Conservation (phyloP, 1,140 invertebrate species). For the Cyrtorhinus lividipennis region DNA sequence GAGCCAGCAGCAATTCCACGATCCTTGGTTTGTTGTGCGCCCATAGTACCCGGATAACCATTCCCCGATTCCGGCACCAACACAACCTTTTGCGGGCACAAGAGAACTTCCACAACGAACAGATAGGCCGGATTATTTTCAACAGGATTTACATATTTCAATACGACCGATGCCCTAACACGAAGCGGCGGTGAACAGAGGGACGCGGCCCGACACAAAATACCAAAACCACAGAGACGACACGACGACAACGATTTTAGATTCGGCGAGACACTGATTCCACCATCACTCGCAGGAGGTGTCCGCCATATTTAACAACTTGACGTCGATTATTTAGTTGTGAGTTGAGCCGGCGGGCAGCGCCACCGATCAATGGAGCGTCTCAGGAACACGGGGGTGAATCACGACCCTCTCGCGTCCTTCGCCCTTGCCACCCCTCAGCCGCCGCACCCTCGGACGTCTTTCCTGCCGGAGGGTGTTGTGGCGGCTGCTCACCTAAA, state of each 20-base stretch:
- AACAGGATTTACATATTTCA: too few relatives aligned
- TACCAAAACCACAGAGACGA: not conserved
- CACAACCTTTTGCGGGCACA: conserved; percentile 21
- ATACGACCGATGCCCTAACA: too few relatives aligned
- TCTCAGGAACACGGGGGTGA: not conserved
- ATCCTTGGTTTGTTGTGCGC: conserved; percentile 69
- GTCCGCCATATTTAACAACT: conserved; percentile 37
- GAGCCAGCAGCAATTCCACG: conserved; percentile 37
- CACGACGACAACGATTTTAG: not conserved
- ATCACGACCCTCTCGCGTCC: not conserved
- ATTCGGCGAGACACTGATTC: conserved; percentile 3
- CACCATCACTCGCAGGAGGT: conserved; percentile 1
- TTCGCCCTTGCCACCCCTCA: too few relatives aligned
- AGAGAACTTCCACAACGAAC: not conserved
- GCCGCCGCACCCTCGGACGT: too few relatives aligned
- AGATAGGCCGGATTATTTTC: not conserved
- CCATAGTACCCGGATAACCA: conserved; percentile 39
- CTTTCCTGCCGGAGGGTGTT: too few relatives aligned
- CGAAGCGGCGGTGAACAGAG: too few relatives aligned
- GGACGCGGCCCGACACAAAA: conserved; percentile 3
- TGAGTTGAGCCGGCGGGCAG: not conserved
- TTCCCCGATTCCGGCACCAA: conserved; percentile 25
- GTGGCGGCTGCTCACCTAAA: too few relatives aligned
- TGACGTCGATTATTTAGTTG: conserved; percentile 38
- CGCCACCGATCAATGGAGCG: conserved; percentile 4